phyloP scores from a whole-genome alignment of 2,888 invertebrate genomes.

The Trachelus iudaicus region DNA sequence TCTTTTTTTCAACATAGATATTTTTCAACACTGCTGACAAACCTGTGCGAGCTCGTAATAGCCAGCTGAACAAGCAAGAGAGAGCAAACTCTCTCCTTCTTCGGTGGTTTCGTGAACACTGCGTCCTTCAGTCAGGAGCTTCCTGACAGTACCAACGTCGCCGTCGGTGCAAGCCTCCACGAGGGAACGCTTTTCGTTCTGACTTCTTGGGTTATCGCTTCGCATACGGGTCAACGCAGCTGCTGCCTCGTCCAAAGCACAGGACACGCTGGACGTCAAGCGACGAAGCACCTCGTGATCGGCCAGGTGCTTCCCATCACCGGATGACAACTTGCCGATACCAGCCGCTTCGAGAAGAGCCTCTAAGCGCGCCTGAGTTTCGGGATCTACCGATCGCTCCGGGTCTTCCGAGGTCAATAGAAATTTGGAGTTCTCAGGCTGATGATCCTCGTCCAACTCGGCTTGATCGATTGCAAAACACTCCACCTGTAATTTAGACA shows the following conservation, averaged over 20 bases:
- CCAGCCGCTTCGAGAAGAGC: constrained; percentile 94
- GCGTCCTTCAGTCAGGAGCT: constrained; percentile 91
- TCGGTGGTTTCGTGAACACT: constrained; percentile 97
- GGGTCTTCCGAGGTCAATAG: constrained; percentile 72
- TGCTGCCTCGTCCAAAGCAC: constrained; percentile 96
- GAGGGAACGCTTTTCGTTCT: constrained; percentile 77
- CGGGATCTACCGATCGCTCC: constrained; percentile 81
- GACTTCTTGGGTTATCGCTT: constrained; percentile 83
- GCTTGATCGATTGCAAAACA: constrained; percentile 77
- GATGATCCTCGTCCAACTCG: constrained; percentile 74
- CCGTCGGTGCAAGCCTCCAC: constrained; percentile 96
- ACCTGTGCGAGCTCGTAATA: constrained; percentile 98
- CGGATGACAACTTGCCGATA: constrained; percentile 82
- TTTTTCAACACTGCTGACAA: constrained; percentile 32
- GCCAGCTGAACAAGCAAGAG: constrained; percentile 96
- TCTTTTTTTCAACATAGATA: background rate
- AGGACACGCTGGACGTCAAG: constrained; percentile 89
- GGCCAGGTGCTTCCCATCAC: constrained; percentile 85
- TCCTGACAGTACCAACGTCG: constrained; percentile 91
- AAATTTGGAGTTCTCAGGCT: constrained; percentile 74
- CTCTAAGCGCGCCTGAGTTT: constrained; percentile 91
- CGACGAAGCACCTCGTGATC: constrained; percentile 90
- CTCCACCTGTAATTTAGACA: constrained; percentile 71
- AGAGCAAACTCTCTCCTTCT: constrained; percentile 95
- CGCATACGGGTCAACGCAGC: constrained; percentile 97